A percentile compares a stretch with the other conserved stretches of the same genome.
Evolutionary conservation across 2,888 invertebrate species (phyloP).

Genomic region (Sepioteuthis lessoniana): DNA sequence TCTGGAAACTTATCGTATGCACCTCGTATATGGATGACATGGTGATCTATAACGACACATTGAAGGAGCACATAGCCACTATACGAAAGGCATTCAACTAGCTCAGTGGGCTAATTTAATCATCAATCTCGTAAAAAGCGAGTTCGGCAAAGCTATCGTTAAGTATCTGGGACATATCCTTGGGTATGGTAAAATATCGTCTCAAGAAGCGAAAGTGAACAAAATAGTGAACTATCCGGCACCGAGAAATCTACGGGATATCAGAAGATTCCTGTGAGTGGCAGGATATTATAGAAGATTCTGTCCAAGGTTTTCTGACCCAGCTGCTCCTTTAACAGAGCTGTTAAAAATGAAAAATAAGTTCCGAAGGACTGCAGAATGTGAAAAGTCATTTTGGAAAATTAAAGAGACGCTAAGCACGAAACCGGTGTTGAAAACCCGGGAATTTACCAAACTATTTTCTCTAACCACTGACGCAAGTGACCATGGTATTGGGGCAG

Average conservation of each 20-base stretch:
- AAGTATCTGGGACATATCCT: not conserved
- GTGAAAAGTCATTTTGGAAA: not conserved
- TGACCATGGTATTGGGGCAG: not conserved
- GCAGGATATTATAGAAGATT: not conserved
- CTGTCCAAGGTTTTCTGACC: not conserved
- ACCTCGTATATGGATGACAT: too few relatives aligned
- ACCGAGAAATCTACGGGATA: not conserved
- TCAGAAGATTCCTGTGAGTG: not conserved
- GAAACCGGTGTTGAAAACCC: not conserved
- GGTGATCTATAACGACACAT: slow-evolving; percentile 48
- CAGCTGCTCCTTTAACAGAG: not conserved
- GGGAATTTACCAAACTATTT: not conserved
- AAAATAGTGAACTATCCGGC: not conserved
- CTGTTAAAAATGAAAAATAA: not conserved
- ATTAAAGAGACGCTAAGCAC: not conserved
- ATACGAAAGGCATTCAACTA: slow-evolving; percentile 14
- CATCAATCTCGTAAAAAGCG: not conserved
- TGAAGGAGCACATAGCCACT: slow-evolving; percentile 43
- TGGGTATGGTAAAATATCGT: too few relatives aligned
- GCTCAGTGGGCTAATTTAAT: not conserved
- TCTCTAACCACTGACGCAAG: not conserved
- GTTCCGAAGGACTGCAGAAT: not conserved
- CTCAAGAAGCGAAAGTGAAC: not conserved
- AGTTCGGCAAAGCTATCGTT: not conserved
- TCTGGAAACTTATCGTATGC: too few relatives aligned